Percentiles rank a stretch among this genome's conserved stretches.
phyloP scores from a whole-genome alignment of 1,140 invertebrate genomes.

The Zaprionus ornatus region DNA sequence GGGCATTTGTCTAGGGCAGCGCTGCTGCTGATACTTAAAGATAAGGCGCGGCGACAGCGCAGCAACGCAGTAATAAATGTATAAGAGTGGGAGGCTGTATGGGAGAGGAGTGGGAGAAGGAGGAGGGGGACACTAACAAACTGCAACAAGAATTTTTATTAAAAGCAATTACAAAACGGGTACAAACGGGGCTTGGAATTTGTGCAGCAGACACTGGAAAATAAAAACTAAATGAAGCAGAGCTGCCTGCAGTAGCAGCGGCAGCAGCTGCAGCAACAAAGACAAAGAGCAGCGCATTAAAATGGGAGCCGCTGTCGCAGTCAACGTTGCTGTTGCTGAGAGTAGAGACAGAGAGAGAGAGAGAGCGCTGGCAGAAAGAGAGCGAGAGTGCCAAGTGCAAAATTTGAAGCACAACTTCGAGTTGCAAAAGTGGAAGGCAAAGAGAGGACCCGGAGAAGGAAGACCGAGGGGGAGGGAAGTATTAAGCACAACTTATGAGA shows the following conservation, averaged over 20 bases:
- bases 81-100: conserved; percentile 34
- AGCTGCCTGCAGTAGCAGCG: conserved; percentile 25
- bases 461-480: conserved; percentile 7
- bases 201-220: conserved; percentile 50
- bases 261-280: conserved; percentile 65
- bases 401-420: conserved; percentile 76
- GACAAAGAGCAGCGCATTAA: conserved; percentile 67
- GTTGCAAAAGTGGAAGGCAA: conserved; percentile 25
- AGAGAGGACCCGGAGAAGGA: not conserved
- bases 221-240: conserved; percentile 46
- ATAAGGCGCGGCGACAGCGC: conserved; percentile 28
- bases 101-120: not conserved
- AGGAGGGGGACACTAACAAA: conserved; percentile 28
- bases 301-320: conserved; percentile 39
- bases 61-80: conserved; percentile 13
- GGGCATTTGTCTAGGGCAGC: conserved; percentile 35
- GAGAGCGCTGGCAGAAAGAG: conserved; percentile 33
- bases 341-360: conserved; percentile 26
- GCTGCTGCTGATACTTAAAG: conserved; percentile 30
- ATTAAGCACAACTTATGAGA: conserved; percentile 62
- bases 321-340: conserved; percentile 1
- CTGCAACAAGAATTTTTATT: conserved; percentile 79
- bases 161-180: conserved; percentile 78
- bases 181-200: conserved; percentile 54
- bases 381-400: conserved; percentile 74